A percentile compares a stretch with the other conserved stretches of the same genome.
Evolutionary conservation across 2,797 vertebrate genomes (phyloP).

Genomic region (Muraenolepis orangiensis): DNA sequence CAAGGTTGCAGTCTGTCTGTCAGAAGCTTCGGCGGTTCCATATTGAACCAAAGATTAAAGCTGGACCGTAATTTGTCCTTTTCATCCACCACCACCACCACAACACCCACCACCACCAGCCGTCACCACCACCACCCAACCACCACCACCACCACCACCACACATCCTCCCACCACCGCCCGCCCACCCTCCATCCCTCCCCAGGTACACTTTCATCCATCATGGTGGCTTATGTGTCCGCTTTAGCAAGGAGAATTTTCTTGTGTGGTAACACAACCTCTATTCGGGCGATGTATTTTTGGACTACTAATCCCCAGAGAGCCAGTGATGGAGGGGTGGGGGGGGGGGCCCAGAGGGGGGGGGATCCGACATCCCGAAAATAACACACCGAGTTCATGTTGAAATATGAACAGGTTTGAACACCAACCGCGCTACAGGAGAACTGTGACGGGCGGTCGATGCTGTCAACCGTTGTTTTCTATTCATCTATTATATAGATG

Average conservation of each 20-base stretch:
- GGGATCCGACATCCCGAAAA: conserved; percentile 6
- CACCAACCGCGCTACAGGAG: no score
- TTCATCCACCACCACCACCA: no score
- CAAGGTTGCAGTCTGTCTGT: not conserved
- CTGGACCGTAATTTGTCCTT: conserved; percentile 5
- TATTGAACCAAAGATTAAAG: conserved; percentile 23
- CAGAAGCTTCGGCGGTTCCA: not conserved
- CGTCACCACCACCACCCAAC: not conserved
- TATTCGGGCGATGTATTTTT: conserved; percentile 1
- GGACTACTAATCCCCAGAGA: conserved; percentile 12
- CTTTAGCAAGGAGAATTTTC: not conserved
- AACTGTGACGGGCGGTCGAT: no score
- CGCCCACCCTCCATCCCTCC: not conserved
- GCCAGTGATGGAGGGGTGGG: no score
- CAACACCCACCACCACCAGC: no score
- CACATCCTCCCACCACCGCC: no score
- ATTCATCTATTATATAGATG: no score
- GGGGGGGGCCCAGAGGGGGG: no score
- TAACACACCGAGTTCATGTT: no score
- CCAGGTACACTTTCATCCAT: conserved; percentile 24
- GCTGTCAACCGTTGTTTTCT: no score
- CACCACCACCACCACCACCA: no score
- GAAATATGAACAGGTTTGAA: no score
- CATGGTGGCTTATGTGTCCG: conserved; percentile 15
- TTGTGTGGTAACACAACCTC: conserved; percentile 2